Percentiles rank a stretch among this genome's conserved stretches.
Evolutionary conservation across 2,113 vertebrate genomes (phyloP).

Genomic region (Symphodus melops): DNA sequence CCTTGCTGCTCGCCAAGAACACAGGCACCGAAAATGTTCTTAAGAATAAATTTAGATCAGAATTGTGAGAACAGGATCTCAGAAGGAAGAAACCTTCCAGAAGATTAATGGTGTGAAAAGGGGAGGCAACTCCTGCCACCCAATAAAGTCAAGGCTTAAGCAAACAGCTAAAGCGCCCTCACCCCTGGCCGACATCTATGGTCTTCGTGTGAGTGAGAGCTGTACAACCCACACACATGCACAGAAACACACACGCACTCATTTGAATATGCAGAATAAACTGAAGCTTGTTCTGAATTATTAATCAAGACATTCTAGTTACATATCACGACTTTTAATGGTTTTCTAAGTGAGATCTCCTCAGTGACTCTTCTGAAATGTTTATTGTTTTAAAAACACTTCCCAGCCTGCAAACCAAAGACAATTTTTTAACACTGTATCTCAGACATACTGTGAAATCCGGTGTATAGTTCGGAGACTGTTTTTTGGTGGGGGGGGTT

Average conservation of each 20-base stretch:
- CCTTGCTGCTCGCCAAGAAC: conserved; percentile 61
- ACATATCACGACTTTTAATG: conserved; percentile 46
- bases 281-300: conserved; percentile 3
- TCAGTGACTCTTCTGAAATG: conserved; percentile 37
- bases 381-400: conserved; percentile 48
- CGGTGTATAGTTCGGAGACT: too few relatives aligned
- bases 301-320: conserved; percentile 18
- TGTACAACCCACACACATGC: background rate
- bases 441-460: conserved; percentile 21
- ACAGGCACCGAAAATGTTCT: conserved; percentile 54
- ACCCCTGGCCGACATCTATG: conserved; percentile 50
- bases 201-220: conserved; percentile 10
- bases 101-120: conserved; percentile 71
- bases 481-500: too few relatives aligned
- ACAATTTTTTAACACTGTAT: conserved; percentile 23
- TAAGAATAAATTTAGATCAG: conserved; percentile 53
- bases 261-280: conserved; percentile 1
- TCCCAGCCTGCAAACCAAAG: conserved; percentile 30
- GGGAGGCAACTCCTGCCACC: conserved; percentile 57
- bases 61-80: conserved; percentile 62
- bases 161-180: conserved; percentile 58
- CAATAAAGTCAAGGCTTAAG: conserved; percentile 63
- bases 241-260: background rate
- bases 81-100: conserved; percentile 58
- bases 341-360: conserved; percentile 42